Evolutionary conservation across 2,113 vertebrate genomes (phyloP).

Genomic region (Perognathus longimembris): DNA sequence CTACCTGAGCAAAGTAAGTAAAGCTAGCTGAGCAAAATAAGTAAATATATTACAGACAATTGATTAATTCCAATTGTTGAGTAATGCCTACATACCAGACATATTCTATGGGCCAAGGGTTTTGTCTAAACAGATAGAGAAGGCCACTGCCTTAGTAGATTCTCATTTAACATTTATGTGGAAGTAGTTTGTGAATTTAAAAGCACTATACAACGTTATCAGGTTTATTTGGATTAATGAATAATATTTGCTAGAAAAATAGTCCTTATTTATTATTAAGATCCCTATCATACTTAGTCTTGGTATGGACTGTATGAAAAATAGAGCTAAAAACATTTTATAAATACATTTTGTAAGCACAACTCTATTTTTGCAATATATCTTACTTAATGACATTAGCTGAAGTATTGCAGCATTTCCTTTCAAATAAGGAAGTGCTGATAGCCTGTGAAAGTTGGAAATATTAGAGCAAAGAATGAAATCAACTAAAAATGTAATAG

Average conservation of each 20-base stretch:
- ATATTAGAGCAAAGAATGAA: neutral
- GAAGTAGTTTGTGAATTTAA: slow-evolving; percentile 7
- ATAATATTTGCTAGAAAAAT: neutral
- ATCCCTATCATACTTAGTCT: neutral
- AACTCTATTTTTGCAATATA: slow-evolving; percentile 45
- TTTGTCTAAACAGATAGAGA: neutral
- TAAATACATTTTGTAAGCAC: neutral
- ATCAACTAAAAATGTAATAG: neutral
- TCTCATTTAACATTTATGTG: neutral
- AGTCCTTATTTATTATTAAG: neutral
- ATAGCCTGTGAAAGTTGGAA: slow-evolving; percentile 19
- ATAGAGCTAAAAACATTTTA: neutral
- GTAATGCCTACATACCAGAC: neutral
- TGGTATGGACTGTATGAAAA: neutral
- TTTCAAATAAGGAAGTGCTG: slow-evolving; percentile 63
- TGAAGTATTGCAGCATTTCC: slow-evolving; percentile 53
- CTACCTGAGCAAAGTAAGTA: neutral
- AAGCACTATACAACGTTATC: neutral
- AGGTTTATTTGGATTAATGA: neutral
- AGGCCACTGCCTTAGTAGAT: neutral
- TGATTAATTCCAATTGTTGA: neutral
- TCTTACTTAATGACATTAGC: slow-evolving; percentile 42
- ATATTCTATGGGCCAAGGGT: neutral
- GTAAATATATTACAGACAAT: slow-evolving; percentile 7
- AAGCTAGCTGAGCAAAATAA: too few relatives aligned